These are phyloP conservation scores for Prionailurus viverrinus DNA, from an alignment of 2,113 vertebrate species.

Conservation along the genomic window DNA sequence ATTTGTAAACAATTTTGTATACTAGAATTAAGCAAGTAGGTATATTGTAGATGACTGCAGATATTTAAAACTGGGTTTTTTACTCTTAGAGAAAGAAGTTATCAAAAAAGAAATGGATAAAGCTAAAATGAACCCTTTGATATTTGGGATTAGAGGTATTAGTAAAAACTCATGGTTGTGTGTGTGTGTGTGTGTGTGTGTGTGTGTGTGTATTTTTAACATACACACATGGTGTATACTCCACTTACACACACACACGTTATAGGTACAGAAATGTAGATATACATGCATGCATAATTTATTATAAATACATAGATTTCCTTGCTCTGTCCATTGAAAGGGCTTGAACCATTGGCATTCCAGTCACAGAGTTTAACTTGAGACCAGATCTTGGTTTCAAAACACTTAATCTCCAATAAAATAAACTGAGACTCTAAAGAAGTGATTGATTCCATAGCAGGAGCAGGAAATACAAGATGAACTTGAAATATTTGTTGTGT, in stretches of 20 bases:
- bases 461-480: not conserved
- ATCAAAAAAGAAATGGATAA: not conserved
- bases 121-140: not conserved
- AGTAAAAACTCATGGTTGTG: not conserved
- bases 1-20: not conserved
- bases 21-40: constrained; percentile 11
- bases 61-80: not conserved
- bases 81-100: constrained; percentile 15
- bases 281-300: not conserved
- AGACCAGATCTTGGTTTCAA: not conserved
- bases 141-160: not conserved
- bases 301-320: not conserved
- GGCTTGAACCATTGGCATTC: not conserved
- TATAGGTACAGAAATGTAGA: not conserved
- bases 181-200: not conserved
- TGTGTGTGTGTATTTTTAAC: not conserved
- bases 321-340: not conserved
- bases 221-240: not conserved
- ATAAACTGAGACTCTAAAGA: not conserved
- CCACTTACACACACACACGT: not conserved
- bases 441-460: not conserved
- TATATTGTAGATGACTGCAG: not conserved
- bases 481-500: not conserved
- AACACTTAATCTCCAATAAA: not conserved
- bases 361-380: not conserved